phyloP scores from a whole-genome alignment of 1,140 invertebrate genomes.

The Drosophila grimshawi region DNA sequence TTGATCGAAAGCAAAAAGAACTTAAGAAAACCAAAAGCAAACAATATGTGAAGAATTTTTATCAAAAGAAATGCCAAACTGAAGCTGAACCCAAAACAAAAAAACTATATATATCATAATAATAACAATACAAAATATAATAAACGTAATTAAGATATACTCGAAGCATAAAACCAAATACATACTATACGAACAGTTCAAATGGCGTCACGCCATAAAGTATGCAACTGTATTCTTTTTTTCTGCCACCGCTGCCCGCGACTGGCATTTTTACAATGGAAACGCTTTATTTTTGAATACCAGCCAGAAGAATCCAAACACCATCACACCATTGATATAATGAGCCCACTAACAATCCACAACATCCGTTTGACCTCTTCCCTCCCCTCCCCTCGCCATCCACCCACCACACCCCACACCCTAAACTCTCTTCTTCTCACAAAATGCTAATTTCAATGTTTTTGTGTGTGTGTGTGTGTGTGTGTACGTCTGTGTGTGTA shows the following conservation, averaged over 20 bases:
- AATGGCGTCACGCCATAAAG: constrained; percentile 39
- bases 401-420: constrained; percentile 15
- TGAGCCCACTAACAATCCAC: constrained; percentile 41
- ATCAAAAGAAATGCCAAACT: constrained; percentile 64
- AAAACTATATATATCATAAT: constrained; percentile 14
- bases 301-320: constrained; percentile 33
- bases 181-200: constrained; percentile 36
- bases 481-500: constrained; percentile 54
- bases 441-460: constrained; percentile 75
- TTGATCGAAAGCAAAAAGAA: constrained; percentile 70
- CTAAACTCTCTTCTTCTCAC: constrained; percentile 29
- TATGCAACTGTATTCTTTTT: constrained; percentile 59
- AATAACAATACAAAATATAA: constrained; percentile 45
- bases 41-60: constrained; percentile 56
- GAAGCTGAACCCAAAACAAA: constrained; percentile 53
- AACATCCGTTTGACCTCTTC: constrained; percentile 15
- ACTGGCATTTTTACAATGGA: constrained; percentile 57
- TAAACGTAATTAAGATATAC: constrained; percentile 39
- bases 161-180: constrained; percentile 37
- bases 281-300: constrained; percentile 67
- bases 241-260: constrained; percentile 23
- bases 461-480: constrained; percentile 63
- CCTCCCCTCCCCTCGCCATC: constrained; percentile 11
- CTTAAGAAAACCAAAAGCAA: constrained; percentile 32
- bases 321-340: constrained; percentile 28